These are phyloP conservation scores for Falcunculus frontatus DNA, from an alignment of 2,113 vertebrate species.

Conservation along the genomic window DNA sequence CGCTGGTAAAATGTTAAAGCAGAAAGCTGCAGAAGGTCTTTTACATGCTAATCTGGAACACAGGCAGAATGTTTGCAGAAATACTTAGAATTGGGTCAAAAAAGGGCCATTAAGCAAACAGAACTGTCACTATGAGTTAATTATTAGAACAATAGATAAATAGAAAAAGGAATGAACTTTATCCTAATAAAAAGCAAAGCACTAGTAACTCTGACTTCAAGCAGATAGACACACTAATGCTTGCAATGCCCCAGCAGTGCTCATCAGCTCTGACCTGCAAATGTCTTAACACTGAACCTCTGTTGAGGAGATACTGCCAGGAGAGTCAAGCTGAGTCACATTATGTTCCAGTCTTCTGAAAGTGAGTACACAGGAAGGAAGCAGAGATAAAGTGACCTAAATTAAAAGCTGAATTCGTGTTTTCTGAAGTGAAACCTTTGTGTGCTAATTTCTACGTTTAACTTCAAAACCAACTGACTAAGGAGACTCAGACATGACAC, in stretches of 20 bases:
- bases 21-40: not conserved
- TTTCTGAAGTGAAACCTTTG: not conserved
- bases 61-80: not conserved
- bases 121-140: not conserved
- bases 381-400: slow-evolving; percentile 11
- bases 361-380: slow-evolving; percentile 4
- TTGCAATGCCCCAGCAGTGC: not conserved
- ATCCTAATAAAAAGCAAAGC: not conserved
- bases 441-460: not conserved
- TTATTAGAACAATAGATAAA: not conserved
- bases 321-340: slow-evolving; percentile 41
- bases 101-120: not conserved
- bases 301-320: slow-evolving; percentile 20
- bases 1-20: not conserved
- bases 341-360: slow-evolving; percentile 29
- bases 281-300: slow-evolving; percentile 6
- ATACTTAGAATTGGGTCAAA: not conserved
- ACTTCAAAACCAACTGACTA: not conserved
- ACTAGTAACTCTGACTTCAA: not conserved
- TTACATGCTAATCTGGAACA: not conserved
- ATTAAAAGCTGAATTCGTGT: slow-evolving; percentile 35
- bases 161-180: not conserved
- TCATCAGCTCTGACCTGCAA: slow-evolving; percentile 8
- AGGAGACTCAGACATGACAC: not conserved
- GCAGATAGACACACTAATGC: not conserved